Conservation (phyloP, 2,888 invertebrate species). For the Nineta flava region DNA sequence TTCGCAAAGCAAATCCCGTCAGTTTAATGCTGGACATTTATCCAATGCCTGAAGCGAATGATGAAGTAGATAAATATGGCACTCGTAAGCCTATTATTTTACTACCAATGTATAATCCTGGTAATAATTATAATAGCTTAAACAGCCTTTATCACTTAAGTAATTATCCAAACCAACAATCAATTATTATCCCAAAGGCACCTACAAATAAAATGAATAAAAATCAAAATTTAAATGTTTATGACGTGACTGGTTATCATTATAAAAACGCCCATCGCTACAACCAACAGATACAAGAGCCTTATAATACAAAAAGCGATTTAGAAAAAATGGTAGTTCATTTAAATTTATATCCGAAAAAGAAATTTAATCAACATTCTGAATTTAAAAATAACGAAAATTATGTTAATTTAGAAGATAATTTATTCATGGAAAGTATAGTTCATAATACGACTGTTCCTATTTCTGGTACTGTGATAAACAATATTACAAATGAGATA, state of each 20-base stretch:
- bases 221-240: background rate
- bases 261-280: background rate
- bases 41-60: constrained; percentile 32
- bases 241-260: background rate
- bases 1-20: constrained; percentile 29
- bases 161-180: background rate
- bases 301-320: too few species aligned
- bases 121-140: constrained; percentile 2
- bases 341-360: constrained; percentile 44
- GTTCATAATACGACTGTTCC: background rate
- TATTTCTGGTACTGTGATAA: background rate
- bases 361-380: constrained; percentile 19
- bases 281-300: too few species aligned
- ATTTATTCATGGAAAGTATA: background rate
- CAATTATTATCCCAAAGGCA: background rate
- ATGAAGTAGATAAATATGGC: constrained; percentile 14
- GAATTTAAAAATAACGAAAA: background rate
- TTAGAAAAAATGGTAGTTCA: constrained; percentile 38
- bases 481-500: too few species aligned
- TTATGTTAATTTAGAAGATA: background rate
- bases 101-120: background rate
- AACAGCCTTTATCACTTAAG: constrained; percentile 5
- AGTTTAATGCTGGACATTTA: constrained; percentile 49
- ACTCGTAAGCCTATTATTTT: background rate
- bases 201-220: background rate